phyloP scores from a whole-genome alignment of 2,797 vertebrate species.

The Hylomyscus alleni region DNA sequence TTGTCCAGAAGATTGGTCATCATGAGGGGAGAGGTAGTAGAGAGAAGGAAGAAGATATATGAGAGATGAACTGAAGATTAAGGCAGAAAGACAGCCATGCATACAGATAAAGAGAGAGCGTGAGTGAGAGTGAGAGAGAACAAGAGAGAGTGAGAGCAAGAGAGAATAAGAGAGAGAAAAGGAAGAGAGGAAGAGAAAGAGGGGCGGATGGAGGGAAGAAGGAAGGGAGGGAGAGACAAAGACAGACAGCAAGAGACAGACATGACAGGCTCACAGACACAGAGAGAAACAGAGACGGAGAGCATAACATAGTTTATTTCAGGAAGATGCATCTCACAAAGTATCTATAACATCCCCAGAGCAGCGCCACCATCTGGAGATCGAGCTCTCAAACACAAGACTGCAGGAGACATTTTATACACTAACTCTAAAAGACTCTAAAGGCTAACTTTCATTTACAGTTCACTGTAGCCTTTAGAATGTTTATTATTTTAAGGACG shows the following conservation, averaged over 20 bases:
- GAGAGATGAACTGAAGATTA: background rate
- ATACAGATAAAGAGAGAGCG: background rate
- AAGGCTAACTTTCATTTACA: background rate
- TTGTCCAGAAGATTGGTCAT: background rate
- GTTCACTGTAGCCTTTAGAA: background rate
- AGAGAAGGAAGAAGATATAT: background rate
- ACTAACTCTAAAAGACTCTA: background rate
- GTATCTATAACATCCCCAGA: background rate
- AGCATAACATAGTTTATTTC: background rate
- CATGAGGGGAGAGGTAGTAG: background rate
- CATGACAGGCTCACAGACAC: background rate
- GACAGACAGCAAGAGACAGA: background rate
- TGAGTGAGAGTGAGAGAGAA: background rate
- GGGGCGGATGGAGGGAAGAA: rapidly evolving
- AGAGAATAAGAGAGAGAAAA: background rate
- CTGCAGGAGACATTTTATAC: background rate
- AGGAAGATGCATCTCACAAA: background rate
- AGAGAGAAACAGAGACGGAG: background rate
- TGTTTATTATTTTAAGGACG: background rate
- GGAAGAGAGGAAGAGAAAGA: too few relatives aligned
- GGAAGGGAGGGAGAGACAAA: too few relatives aligned
- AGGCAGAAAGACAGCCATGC: background rate
- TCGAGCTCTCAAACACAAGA: background rate
- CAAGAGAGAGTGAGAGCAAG: too few relatives aligned
- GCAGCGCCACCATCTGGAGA: background rate